These are phyloP conservation scores for Scophthalmus maximus DNA, from an alignment of 2,113 vertebrate genomes.

Conservation along the genomic window DNA sequence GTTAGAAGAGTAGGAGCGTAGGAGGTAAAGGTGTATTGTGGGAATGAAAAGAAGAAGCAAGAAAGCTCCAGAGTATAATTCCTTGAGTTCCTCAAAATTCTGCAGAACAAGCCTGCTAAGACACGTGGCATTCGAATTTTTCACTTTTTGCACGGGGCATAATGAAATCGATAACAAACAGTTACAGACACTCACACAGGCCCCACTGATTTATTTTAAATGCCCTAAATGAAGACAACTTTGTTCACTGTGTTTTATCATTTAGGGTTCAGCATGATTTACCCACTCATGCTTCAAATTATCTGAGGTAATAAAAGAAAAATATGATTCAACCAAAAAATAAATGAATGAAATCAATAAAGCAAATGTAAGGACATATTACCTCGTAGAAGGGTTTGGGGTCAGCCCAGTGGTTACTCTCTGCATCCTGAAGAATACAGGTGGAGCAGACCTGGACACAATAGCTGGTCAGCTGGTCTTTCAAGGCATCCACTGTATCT, in stretches of 20 bases:
- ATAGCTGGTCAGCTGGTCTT: constrained; percentile 90
- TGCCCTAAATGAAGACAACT: too few relatives aligned
- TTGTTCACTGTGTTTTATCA: neutral
- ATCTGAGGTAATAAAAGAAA: neutral
- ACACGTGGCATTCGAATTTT: constrained; percentile 44
- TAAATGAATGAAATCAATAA: too few relatives aligned
- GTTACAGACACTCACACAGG: constrained; percentile 63
- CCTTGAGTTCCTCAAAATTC: constrained; percentile 60
- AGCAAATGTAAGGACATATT: constrained; percentile 10
- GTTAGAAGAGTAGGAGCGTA: constrained; percentile 67
- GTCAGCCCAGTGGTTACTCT: constrained; percentile 95
- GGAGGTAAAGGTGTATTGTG: constrained; percentile 73
- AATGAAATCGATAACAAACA: constrained; percentile 41
- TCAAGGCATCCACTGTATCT: constrained; percentile 85
- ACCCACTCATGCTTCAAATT: neutral
- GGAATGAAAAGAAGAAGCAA: constrained; percentile 68
- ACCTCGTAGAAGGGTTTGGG: constrained; percentile 95
- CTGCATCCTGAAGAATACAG: constrained; percentile 93
- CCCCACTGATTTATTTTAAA: constrained; percentile 52
- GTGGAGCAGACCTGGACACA: constrained; percentile 89
- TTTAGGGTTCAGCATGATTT: neutral
- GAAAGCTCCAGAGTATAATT: constrained; percentile 68
- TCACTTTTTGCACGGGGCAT: constrained; percentile 64
- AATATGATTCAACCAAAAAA: too few relatives aligned
- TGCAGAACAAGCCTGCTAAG: constrained; percentile 46